Evolutionary conservation across 1,140 invertebrate species (phyloP), one percentile per base, ranked within the genome.

Genomic region (Eumeta japonica): DNA sequence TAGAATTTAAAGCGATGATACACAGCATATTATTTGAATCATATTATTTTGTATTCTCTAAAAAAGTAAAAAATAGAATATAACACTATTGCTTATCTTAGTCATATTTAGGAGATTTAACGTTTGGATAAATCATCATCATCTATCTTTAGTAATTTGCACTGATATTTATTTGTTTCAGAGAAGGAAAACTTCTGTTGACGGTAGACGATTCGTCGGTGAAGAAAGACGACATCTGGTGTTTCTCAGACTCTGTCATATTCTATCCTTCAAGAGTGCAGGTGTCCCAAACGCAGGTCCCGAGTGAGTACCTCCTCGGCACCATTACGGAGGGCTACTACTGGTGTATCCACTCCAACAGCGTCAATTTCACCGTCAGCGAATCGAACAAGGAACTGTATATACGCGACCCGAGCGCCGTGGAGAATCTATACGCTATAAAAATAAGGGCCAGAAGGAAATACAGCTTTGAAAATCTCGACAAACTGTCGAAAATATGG

Each of bases 321-420:
- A 54, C 59, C 2, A 49, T 43, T 16, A 45, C 43, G 2, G 58
- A 76, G 43, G 75, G 75, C 13, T 67, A 71, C 38, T 77, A 76
- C 29, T 75, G 72, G 73, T 77, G 72, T 34, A 41, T 62, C 5
- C 49, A 64, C 12, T 55, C 29, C 2, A 59, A 75, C 19, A 57
- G 57, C 0, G 59, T 37, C 18, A 57, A 57, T 7, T 66, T 45
- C 30, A 34, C 34, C 2, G 39, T 46, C 1, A 37, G 54, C 1
- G 52, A 62, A 39, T 71, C 72, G 5, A 63, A 73, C 13, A 73
- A 59, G 43, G 44, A 52, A 0, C 52, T 77, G n/a, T 71, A 60
- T 34, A 46, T 71, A 7, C 44, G 55, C 37, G 57, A 56, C 11
- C 58, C 62, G 37, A 30, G 52, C 7, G 57, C 56, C 3, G 16